These are phyloP conservation scores for Oryzaephilus surinamensis DNA, from an alignment of 1,140 invertebrate genomes.

Conservation along the genomic window DNA sequence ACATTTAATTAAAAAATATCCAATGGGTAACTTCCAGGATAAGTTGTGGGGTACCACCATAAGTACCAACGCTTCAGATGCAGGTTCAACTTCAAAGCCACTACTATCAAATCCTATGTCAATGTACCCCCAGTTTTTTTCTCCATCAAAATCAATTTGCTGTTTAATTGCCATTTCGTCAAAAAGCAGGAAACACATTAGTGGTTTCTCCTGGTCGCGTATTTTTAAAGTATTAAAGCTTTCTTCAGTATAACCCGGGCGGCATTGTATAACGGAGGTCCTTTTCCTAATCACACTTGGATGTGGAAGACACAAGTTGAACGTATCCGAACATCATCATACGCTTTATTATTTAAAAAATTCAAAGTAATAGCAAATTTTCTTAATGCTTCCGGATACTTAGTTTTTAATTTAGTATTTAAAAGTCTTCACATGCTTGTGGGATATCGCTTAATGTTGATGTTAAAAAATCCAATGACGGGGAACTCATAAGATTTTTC, in stretches of 20 bases:
- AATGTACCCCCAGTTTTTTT: conserved; percentile 5
- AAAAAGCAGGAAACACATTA: conserved; percentile 1
- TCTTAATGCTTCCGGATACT: neutral
- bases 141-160: conserved; percentile 1
- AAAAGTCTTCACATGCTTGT: too few relatives aligned
- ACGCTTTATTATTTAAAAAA: neutral
- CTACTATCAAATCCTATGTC: neutral
- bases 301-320: neutral
- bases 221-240: neutral
- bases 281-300: conserved; percentile 2
- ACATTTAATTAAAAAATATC: conserved; percentile 5
- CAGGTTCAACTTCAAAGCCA: neutral
- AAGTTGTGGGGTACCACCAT: conserved; percentile 2
- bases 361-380: neutral
- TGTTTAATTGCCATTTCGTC: conserved; percentile 6
- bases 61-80: neutral
- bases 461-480: too few relatives aligned
- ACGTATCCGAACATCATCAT: conserved; percentile 3
- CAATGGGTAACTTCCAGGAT: conserved; percentile 4
- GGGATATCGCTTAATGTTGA: too few relatives aligned
- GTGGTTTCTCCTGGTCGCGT: neutral
- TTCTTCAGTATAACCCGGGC: conserved; percentile 2
- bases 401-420: too few relatives aligned
- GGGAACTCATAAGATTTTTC: too few relatives aligned
- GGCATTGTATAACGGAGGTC: neutral